Conservation (phyloP, 2,888 invertebrate species). For the Heteromyza rotundicornis region DNA sequence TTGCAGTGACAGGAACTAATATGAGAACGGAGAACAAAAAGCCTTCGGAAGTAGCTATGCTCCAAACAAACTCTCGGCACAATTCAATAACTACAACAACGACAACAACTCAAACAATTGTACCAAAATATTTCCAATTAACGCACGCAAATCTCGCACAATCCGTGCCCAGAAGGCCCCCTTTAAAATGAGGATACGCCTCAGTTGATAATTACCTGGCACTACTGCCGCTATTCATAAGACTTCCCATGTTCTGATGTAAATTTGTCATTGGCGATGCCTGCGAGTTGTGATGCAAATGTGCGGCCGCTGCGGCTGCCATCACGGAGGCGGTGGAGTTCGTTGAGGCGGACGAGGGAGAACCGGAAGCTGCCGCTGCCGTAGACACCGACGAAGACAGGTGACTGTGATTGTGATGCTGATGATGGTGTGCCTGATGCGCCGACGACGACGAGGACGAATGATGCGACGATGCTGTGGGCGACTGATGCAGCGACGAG, state of each 20-base stretch:
- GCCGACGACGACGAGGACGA: constrained; percentile 24
- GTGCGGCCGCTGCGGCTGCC: constrained; percentile 56
- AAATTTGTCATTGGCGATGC: constrained; percentile 61
- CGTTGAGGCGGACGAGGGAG: constrained; percentile 47
- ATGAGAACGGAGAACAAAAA: constrained; percentile 1
- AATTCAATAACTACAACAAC: neutral
- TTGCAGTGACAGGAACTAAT: neutral
- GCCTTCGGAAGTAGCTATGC: no score
- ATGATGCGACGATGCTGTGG: constrained; percentile 28
- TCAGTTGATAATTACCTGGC: constrained; percentile 54
- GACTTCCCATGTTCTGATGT: constrained; percentile 62
- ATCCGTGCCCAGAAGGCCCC: neutral
- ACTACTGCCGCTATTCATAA: constrained; percentile 62
- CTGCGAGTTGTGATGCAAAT: constrained; percentile 58
- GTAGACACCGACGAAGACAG: constrained; percentile 28
- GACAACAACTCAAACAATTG: neutral
- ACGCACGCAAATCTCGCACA: neutral
- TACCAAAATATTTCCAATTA: neutral
- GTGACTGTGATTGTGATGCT: constrained; percentile 35
- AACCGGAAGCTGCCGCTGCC: constrained; percentile 41
- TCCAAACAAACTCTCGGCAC: no score
- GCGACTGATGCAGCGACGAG: constrained; percentile 9
- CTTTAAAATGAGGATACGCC: neutral
- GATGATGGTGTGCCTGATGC: constrained; percentile 26
- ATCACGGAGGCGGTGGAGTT: constrained; percentile 46